These are phyloP conservation scores for Plusia festucae DNA, from an alignment of 2,888 invertebrate species.

Conservation along the genomic window DNA sequence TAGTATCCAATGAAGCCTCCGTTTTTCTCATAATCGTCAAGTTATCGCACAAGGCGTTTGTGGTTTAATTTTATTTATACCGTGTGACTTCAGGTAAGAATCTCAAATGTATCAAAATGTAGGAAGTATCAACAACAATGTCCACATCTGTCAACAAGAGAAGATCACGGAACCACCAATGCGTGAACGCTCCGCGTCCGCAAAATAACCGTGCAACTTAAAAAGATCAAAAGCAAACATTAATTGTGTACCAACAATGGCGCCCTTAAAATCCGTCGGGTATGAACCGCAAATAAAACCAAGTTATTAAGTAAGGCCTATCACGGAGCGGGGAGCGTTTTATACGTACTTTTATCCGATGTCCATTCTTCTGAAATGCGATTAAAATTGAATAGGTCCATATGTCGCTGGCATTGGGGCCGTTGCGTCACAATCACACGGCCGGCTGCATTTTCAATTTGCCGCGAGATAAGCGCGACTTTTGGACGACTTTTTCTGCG, in stretches of 20 bases:
- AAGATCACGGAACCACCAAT: slow-evolving; percentile 63
- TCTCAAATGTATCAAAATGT: slow-evolving; percentile 44
- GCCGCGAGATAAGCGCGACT: slow-evolving; percentile 87
- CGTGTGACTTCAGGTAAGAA: slow-evolving; percentile 35
- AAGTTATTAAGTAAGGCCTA: slow-evolving; percentile 84
- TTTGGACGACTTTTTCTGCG: slow-evolving; percentile 87
- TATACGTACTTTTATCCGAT: slow-evolving; percentile 83
- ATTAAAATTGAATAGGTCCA: slow-evolving; percentile 89
- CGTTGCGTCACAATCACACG: slow-evolving; percentile 89
- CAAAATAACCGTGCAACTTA: slow-evolving; percentile 75
- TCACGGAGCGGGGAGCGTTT: slow-evolving; percentile 68
- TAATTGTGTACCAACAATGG: slow-evolving; percentile 81
- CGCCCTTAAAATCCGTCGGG: slow-evolving; percentile 80
- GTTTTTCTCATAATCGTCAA: slow-evolving; percentile 2
- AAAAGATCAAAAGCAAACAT: slow-evolving; percentile 87
- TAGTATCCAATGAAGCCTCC: not conserved
- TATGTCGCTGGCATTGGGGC: slow-evolving; percentile 83
- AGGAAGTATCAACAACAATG: slow-evolving; percentile 59
- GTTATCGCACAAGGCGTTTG: not conserved
- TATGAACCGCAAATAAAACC: slow-evolving; percentile 86
- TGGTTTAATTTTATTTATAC: slow-evolving; percentile 6
- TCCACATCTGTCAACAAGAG: slow-evolving; percentile 62
- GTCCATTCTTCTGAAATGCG: slow-evolving; percentile 89
- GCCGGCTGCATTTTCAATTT: slow-evolving; percentile 88
- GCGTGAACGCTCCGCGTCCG: slow-evolving; percentile 73